Evolutionary conservation across 2,113 vertebrate genomes (phyloP), one percentile per base, ranked within the genome.

Genomic region (Panthera leo): DNA sequence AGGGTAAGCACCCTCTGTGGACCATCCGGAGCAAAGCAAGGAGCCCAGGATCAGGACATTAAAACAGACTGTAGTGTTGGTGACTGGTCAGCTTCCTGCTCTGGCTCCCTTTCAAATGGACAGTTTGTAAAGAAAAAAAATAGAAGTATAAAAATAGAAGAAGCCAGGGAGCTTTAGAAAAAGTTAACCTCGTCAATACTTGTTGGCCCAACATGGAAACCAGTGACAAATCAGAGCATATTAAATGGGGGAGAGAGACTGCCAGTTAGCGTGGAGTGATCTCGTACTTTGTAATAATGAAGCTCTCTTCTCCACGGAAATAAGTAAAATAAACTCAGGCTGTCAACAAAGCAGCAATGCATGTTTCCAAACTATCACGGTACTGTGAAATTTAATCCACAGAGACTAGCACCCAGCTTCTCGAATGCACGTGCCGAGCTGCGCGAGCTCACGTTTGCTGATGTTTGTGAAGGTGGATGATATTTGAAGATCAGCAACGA

Each of bases 251-350:
- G 75, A 23, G 7, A 27, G 79, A 11, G 9, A 7, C 11, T 73
- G 29, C 61, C 36, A 6, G 34, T 82, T 51, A 53, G 4, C 63
- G 34, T 75, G 85, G 51, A 58, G 1, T 65, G 65, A 87, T 76
- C 78, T 68, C 1, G 55, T 15, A 23, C 76, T 94, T 82, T 75
- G 78, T 86, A 71, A 82, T 80, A 39, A 51, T 7, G 78, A 95
- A 90, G 73, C 39, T 84, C n/a, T 86, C 23, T 95, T 92, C n/a
- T 89, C 79, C 67, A 53, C 21, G 92, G 61, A 84, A 58, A 45
- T 61, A 7, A 65, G 83, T 73, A 63, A n/a, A 73, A 75, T 36
- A 68, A 88, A 92, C 36, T 83, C 85, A 42, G 10, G 73, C 21
- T 61, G 21, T 89, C 42, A 73, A 21, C 42, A 27, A 71, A 73